A percentile compares a stretch with the other conserved stretches of the same genome.
Conservation (phyloP, 2,113 vertebrate genomes). For the Apaloderma vittatum region DNA sequence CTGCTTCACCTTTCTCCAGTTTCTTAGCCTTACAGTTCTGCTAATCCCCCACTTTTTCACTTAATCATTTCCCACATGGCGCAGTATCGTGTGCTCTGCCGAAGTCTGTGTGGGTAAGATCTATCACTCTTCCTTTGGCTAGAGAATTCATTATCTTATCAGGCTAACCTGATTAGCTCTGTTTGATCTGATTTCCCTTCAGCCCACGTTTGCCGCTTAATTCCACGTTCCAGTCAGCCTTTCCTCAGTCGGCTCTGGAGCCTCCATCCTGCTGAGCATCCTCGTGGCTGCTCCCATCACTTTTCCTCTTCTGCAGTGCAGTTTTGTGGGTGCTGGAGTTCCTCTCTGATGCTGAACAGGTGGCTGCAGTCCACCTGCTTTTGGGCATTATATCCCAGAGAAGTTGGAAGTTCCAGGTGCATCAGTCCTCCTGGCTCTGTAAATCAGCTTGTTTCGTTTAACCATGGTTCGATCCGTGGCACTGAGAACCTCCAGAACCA, state of each 20-base stretch:
- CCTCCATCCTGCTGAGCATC: not conserved
- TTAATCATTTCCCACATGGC: not conserved
- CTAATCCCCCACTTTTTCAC: constrained; percentile 6
- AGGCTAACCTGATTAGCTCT: not conserved
- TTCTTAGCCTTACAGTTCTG: not conserved
- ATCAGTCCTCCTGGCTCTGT: not conserved
- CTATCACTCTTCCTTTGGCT: not conserved
- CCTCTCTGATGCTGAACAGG: not conserved
- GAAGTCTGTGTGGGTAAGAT: not conserved
- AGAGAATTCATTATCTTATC: not conserved
- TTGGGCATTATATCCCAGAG: rapidly evolving
- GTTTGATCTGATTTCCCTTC: not conserved
- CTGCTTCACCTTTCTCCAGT: not conserved
- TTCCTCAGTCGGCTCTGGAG: not conserved
- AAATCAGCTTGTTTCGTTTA: not conserved
- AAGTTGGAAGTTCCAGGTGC: not conserved
- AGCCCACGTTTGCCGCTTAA: not conserved
- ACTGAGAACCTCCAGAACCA: not conserved
- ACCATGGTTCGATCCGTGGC: not conserved
- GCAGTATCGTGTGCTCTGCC: not conserved
- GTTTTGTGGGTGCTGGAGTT: not conserved
- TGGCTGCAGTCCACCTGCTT: rapidly evolving
- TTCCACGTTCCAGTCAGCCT: not conserved
- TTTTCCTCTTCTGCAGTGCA: rapidly evolving
- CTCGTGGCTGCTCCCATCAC: not conserved